These are phyloP conservation scores for Macrophya alboannulata DNA, from an alignment of 2,888 invertebrate species.

Conservation along the genomic window DNA sequence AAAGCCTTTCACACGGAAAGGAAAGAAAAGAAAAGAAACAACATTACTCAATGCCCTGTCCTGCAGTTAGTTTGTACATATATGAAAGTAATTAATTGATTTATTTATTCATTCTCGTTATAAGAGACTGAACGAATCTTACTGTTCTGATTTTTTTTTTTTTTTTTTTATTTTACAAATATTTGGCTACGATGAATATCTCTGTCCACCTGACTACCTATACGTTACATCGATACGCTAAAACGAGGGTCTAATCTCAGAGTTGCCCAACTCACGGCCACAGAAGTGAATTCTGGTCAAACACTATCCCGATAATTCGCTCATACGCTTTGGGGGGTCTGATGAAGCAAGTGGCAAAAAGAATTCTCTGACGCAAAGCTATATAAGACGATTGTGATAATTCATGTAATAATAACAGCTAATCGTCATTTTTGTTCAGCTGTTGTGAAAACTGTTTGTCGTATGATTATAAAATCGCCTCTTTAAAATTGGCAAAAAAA, in stretches of 20 bases:
- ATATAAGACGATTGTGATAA: neutral
- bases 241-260: neutral
- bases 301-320: neutral
- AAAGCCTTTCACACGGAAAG: neutral
- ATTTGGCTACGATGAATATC: neutral
- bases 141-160: too few relatives aligned
- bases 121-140: neutral
- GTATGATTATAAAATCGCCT: neutral
- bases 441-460: neutral
- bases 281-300: neutral
- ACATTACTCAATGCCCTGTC: too few relatives aligned
- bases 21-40: neutral
- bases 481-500: neutral
- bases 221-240: neutral
- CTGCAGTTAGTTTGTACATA: neutral
- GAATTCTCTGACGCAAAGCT: neutral
- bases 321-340: neutral
- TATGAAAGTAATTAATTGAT: too few relatives aligned
- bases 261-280: neutral
- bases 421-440: neutral
- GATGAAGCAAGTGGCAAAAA: neutral
- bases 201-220: neutral
- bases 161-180: neutral
- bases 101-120: neutral
- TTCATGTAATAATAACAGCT: neutral